Percentiles rank a stretch among this genome's conserved stretches.
These are phyloP conservation scores for Pseudonaja textilis DNA, from an alignment of 2,113 vertebrate species.

Conservation along the genomic window DNA sequence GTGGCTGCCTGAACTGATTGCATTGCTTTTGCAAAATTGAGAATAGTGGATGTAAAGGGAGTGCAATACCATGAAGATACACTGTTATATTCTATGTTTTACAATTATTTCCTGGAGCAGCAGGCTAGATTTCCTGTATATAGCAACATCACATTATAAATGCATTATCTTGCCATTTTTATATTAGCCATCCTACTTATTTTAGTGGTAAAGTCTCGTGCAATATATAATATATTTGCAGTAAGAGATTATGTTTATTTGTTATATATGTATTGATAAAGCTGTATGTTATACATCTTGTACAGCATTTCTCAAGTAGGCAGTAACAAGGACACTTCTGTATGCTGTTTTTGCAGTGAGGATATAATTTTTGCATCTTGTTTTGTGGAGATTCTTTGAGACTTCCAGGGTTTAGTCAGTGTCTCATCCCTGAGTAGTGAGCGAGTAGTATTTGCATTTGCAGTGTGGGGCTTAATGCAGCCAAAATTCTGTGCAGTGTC, in stretches of 20 bases:
- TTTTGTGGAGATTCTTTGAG: background rate
- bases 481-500: background rate
- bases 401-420: too few relatives aligned
- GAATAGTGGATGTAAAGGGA: background rate
- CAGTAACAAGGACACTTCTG: background rate
- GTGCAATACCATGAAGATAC: background rate
- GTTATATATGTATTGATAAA: background rate
- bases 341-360: background rate
- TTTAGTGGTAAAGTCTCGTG: background rate
- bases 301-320: background rate
- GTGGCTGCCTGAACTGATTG: background rate
- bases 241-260: background rate
- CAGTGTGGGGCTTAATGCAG: background rate
- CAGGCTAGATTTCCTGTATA: background rate
- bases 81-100: background rate
- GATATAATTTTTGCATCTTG: too few relatives aligned
- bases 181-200: too few relatives aligned
- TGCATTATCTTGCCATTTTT: background rate
- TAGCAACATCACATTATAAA: too few relatives aligned
- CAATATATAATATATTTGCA: background rate
- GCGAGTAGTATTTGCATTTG: background rate
- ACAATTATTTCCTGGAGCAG: background rate
- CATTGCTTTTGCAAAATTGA: background rate
- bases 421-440: background rate
- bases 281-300: background rate